phyloP scores from a whole-genome alignment of 2,888 invertebrate genomes.

The Crematogaster levior region DNA sequence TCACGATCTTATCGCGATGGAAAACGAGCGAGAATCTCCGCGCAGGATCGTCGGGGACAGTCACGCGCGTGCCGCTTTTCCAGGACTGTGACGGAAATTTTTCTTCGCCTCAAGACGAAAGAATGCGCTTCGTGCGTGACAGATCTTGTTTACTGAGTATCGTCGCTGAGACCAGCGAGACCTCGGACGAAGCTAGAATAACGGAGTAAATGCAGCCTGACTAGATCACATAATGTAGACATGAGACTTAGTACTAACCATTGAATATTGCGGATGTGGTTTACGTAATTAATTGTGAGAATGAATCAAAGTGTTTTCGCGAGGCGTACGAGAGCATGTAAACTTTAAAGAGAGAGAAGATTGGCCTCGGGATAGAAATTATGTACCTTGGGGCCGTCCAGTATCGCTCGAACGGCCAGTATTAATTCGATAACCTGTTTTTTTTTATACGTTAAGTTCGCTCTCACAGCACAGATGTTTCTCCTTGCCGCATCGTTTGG shows the following conservation, averaged over 20 bases:
- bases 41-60: not conserved
- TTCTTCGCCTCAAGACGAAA: not conserved
- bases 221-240: not conserved
- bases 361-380: conserved; percentile 81
- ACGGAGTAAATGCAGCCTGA: not conserved
- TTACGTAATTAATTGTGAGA: conserved; percentile 4
- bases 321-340: not conserved
- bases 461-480: conserved; percentile 68
- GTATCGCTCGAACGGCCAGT: conserved; percentile 58
- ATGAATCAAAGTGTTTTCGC: not conserved
- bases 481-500: conserved; percentile 49
- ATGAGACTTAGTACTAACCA: not conserved
- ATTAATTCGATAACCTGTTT: conserved; percentile 84
- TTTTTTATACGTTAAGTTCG: conserved; percentile 76
- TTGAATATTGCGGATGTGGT: not conserved
- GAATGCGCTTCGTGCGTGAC: conserved; percentile 28
- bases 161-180: not conserved
- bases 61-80: not conserved
- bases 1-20: conserved; percentile 19
- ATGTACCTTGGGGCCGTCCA: conserved; percentile 68
- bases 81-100: not conserved
- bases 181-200: not conserved
- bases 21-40: conserved; percentile 9
- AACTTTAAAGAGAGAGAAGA: conserved; percentile 32
- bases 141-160: conserved; percentile 7